A percentile compares a stretch with the other conserved stretches of the same genome.
Evolutionary conservation across 2,888 invertebrate genomes (phyloP).

Genomic region (Limenitis camilla): DNA sequence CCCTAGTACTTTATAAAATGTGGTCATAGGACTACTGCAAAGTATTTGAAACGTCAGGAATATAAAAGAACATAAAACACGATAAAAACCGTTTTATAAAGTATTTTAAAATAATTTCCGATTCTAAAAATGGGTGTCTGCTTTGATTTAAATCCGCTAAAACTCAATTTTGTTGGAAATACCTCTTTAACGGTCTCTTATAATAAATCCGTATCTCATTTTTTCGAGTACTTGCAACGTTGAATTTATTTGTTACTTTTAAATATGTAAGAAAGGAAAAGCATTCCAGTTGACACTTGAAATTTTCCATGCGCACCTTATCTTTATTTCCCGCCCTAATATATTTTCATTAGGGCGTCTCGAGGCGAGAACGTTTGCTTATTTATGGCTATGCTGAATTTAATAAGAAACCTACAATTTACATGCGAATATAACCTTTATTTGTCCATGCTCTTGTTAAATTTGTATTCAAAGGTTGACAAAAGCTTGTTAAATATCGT

Average conservation of each 20-base stretch:
- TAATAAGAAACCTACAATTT: conserved; percentile 36
- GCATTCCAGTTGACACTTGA: conserved; percentile 8
- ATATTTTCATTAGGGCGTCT: conserved; percentile 46
- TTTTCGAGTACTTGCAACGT: not conserved
- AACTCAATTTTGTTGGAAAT: no score
- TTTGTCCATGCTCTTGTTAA: not conserved
- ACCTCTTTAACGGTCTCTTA: no score
- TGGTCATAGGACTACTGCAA: no score
- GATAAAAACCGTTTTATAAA: no score
- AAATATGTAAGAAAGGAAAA: conserved; percentile 4
- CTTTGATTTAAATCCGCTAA: no score
- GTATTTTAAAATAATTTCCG: no score
- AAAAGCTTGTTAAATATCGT: not conserved
- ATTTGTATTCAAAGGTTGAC: not conserved
- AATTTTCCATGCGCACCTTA: conserved; percentile 17
- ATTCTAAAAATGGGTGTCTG: no score
- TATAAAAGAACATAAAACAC: no score
- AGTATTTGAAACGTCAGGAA: no score
- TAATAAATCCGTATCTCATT: no score
- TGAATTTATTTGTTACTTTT: conserved; percentile 7
- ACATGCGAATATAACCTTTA: conserved; percentile 6
- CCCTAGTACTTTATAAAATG: no score
- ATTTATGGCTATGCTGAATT: conserved; percentile 55
- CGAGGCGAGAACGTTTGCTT: conserved; percentile 34
- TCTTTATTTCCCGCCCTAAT: conserved; percentile 21